Evolutionary conservation across 1,140 invertebrate genomes (phyloP).

Genomic region (Procambarus clarkii): DNA sequence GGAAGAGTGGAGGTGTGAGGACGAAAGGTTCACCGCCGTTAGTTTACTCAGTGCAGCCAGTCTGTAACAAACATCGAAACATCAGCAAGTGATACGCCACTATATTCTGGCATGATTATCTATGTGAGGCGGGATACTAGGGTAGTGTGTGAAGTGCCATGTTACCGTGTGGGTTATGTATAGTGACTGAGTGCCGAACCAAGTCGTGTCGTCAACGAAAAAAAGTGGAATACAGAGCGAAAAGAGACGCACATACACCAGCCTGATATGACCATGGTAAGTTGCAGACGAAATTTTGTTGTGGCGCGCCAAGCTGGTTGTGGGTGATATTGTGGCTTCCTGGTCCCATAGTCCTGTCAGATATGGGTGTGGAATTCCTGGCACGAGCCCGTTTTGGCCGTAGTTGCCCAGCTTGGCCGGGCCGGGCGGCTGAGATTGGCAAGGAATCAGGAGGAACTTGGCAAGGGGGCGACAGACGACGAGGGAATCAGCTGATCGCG

Average conservation of each 20-base stretch:
- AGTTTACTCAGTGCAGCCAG: conserved; percentile 13
- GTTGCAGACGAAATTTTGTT: conserved; percentile 36
- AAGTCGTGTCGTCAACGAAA: conserved; percentile 9
- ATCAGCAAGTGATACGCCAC: conserved; percentile 16
- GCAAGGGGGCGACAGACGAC: not conserved
- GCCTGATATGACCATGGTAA: conserved; percentile 8
- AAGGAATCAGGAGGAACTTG: not conserved
- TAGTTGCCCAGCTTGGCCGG: not conserved
- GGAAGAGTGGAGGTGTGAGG: not conserved
- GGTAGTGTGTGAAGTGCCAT: conserved; percentile 18
- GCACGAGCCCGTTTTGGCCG: not conserved
- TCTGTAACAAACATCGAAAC: conserved; percentile 13
- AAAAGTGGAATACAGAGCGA: conserved; percentile 9
- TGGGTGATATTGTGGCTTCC: not conserved
- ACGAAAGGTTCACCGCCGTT: not conserved
- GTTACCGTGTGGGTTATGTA: conserved; percentile 7
- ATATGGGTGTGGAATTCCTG: not conserved
- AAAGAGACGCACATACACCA: not conserved
- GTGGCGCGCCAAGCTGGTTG: not conserved
- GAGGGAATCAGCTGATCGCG: not conserved
- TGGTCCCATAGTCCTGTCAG: not conserved
- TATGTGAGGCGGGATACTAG: not conserved
- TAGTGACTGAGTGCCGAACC: not conserved
- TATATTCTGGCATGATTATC: conserved; percentile 19
- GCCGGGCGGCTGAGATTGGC: not conserved